Evolutionary conservation across 2,113 vertebrate species (phyloP).

Genomic region (Pogona vitticeps): DNA sequence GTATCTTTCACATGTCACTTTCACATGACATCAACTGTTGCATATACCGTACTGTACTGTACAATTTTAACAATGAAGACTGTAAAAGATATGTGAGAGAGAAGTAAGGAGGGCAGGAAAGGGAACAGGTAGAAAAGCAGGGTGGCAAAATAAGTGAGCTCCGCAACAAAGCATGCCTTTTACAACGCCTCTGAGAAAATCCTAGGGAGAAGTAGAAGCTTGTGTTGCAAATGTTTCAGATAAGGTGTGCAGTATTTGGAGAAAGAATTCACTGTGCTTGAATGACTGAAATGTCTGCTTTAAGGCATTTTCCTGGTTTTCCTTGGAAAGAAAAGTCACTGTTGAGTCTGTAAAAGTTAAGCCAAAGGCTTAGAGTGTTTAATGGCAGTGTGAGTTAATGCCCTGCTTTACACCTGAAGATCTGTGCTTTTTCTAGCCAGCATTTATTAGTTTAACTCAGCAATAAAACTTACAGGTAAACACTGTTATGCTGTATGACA

Average conservation of each 20-base stretch:
- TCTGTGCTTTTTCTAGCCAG: not conserved
- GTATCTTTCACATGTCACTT: too few relatives aligned
- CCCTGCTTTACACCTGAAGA: not conserved
- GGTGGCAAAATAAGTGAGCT: not conserved
- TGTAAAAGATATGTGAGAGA: not conserved
- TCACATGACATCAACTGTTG: too few relatives aligned
- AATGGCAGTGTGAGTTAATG: constrained; percentile 28
- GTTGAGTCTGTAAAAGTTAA: constrained; percentile 29
- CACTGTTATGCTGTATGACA: constrained; percentile 51
- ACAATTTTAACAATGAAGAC: not conserved
- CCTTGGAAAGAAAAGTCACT: constrained; percentile 1
- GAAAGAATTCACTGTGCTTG: not conserved
- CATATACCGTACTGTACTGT: not conserved
- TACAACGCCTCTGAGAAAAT: not conserved
- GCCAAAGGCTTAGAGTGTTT: constrained; percentile 16
- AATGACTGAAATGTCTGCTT: constrained; percentile 31
- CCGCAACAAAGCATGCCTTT: not conserved
- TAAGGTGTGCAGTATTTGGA: not conserved
- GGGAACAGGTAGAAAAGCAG: not conserved
- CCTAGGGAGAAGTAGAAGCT: not conserved
- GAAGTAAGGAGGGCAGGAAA: too few relatives aligned
- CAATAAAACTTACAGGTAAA: constrained; percentile 56
- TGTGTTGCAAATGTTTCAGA: not conserved
- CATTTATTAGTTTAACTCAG: constrained; percentile 34
- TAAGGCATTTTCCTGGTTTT: constrained; percentile 40